A percentile compares a stretch with the other conserved stretches of the same genome.
These are phyloP conservation scores for Diabrotica virgifera DNA, from an alignment of 1,140 invertebrate species.

Conservation along the genomic window DNA sequence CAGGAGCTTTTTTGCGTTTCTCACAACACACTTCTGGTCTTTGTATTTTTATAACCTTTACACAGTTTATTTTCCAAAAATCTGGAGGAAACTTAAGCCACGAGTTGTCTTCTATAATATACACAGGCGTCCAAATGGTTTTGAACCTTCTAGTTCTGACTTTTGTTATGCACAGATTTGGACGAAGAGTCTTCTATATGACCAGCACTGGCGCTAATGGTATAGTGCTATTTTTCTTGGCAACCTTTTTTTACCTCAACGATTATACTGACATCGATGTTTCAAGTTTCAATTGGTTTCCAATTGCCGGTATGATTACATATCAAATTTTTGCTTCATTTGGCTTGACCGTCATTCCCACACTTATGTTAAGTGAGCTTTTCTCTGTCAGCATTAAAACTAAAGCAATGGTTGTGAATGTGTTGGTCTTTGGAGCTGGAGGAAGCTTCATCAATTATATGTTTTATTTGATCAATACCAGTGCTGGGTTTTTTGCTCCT, in stretches of 20 bases:
- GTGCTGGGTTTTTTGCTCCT: constrained; percentile 65
- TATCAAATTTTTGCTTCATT: constrained; percentile 34
- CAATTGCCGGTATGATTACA: constrained; percentile 32
- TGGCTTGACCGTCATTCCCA: constrained; percentile 38
- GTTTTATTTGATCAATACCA: constrained; percentile 44
- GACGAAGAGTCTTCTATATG: constrained; percentile 28
- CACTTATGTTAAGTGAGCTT: constrained; percentile 39
- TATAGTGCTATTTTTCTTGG: constrained; percentile 46
- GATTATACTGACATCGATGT: constrained; percentile 26
- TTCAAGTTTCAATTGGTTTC: constrained; percentile 40
- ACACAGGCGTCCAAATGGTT: constrained; percentile 4
- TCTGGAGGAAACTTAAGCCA: constrained; percentile 18
- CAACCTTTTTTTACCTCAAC: constrained; percentile 47
- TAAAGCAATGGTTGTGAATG: constrained; percentile 31
- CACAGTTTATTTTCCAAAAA: constrained; percentile 36
- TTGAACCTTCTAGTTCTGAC: constrained; percentile 4
- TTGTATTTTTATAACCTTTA: constrained; percentile 30
- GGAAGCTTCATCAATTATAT: constrained; percentile 45
- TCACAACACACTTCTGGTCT: constrained; percentile 37
- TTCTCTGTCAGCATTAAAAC: constrained; percentile 40
- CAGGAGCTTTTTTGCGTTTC: constrained; percentile 31
- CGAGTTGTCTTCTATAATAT: constrained; percentile 5
- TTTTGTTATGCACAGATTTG: constrained; percentile 8
- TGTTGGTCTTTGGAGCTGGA: constrained; percentile 24
- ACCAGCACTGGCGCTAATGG: constrained; percentile 23